Evolutionary conservation across 2,888 invertebrate species (phyloP).

Genomic region (Prosapia bicincta): DNA sequence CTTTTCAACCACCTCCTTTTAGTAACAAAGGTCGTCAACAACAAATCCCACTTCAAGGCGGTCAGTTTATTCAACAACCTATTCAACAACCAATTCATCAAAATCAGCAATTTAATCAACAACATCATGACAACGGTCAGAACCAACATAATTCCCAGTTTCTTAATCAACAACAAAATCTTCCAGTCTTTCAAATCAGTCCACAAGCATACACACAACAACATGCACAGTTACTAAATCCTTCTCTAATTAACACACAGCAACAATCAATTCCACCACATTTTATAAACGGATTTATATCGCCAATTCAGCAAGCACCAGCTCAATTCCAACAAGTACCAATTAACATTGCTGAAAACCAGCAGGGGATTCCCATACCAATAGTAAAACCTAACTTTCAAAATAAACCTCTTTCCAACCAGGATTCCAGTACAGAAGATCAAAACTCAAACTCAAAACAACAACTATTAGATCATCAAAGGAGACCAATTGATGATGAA

Average conservation of each 20-base stretch:
- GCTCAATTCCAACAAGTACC: not conserved
- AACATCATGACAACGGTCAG: not conserved
- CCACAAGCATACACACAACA: slow-evolving; percentile 19
- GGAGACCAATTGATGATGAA: not conserved
- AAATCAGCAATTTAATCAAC: slow-evolving; percentile 14
- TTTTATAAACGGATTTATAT: not conserved
- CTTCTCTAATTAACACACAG: not conserved
- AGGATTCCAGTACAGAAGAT: not conserved
- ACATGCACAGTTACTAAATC: slow-evolving; percentile 10
- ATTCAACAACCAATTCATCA: slow-evolving; percentile 3
- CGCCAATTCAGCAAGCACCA: slow-evolving; percentile 7
- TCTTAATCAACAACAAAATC: slow-evolving; percentile 6
- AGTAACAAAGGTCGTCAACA: slow-evolving; percentile 33
- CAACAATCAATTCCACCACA: not conserved
- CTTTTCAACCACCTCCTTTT: slow-evolving; percentile 39
- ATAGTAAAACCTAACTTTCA: not conserved
- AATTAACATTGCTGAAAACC: not conserved
- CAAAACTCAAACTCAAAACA: not conserved
- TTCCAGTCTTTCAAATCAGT: slow-evolving; percentile 13
- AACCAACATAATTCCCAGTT: not conserved
- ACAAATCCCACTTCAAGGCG: slow-evolving; percentile 25
- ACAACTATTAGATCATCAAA: not conserved
- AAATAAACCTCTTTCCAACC: slow-evolving; percentile 1
- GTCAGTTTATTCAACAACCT: slow-evolving; percentile 6
- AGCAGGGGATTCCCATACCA: not conserved